Evolutionary conservation across 2,888 invertebrate genomes (phyloP).

Genomic region (Apantesis nais): DNA sequence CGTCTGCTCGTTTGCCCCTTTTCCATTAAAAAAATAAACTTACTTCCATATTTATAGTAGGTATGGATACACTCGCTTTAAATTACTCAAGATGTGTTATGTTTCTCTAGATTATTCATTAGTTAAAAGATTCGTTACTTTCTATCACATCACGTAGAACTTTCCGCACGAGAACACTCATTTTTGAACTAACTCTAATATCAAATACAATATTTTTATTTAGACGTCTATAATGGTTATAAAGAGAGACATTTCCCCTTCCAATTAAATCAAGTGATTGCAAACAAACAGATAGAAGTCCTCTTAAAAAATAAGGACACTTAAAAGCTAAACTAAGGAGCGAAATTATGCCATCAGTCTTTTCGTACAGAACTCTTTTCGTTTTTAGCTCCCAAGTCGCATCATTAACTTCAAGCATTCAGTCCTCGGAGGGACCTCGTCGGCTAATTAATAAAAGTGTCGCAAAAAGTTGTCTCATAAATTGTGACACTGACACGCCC

Average conservation of each 20-base stretch:
- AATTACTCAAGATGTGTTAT: no score
- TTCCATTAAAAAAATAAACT: no score
- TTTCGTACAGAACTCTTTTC: constrained; percentile 38
- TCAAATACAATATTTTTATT: not conserved
- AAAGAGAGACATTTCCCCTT: not conserved
- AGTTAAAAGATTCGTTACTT: not conserved
- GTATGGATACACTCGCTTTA: no score
- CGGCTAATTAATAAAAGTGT: constrained; percentile 60
- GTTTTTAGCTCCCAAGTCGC: constrained; percentile 52
- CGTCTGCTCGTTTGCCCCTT: no score
- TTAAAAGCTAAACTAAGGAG: constrained; percentile 41
- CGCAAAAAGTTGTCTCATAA: constrained; percentile 55
- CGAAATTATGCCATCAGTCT: constrained; percentile 46
- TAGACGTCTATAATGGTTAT: not conserved
- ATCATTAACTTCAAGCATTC: constrained; percentile 52
- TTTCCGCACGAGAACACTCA: not conserved
- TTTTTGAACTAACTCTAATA: not conserved
- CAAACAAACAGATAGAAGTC: not conserved
- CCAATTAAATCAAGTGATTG: not conserved
- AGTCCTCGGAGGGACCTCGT: constrained; percentile 31
- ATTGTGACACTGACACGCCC: constrained; percentile 44
- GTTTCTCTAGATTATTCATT: no score
- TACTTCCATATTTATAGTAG: no score
- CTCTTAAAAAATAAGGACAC: constrained; percentile 4
- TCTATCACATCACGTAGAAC: not conserved